Conservation (phyloP, 2,888 invertebrate genomes). For the Steinernema hermaphroditum region DNA sequence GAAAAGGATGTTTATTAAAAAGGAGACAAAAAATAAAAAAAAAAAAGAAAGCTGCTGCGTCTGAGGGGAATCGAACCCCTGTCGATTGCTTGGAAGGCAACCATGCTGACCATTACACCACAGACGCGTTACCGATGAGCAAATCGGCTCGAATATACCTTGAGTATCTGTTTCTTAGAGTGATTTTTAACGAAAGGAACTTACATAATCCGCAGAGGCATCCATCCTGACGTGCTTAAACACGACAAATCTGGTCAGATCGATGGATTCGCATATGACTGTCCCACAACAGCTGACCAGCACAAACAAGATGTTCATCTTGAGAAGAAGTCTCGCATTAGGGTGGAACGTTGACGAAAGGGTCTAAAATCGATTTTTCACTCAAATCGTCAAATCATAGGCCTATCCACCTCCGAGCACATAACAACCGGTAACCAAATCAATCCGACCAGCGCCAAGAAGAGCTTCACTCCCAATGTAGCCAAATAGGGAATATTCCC, state of each 20-base stretch:
- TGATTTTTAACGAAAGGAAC: too few species aligned
- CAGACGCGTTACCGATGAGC: too few species aligned
- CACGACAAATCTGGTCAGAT: conserved; percentile 2
- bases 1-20: too few species aligned
- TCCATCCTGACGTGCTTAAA: not conserved
- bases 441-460: not conserved
- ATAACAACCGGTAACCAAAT: not conserved
- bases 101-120: too few species aligned
- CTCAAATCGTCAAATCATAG: too few species aligned
- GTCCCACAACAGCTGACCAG: conserved; percentile 2
- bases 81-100: too few species aligned
- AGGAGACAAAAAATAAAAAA: too few species aligned
- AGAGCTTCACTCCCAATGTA: not conserved
- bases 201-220: not conserved
- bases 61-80: too few species aligned
- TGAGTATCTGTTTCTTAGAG: too few species aligned
- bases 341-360: conserved; percentile 4
- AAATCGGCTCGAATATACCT: too few species aligned
- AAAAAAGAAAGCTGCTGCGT: too few species aligned
- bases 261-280: not conserved
- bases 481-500: not conserved
- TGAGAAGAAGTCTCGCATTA: not conserved
- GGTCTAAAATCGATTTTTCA: not conserved
- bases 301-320: conserved; percentile 1
- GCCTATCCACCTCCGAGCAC: conserved; percentile 8